Evolutionary conservation across 1,140 invertebrate genomes (phyloP).

Genomic region (Steinernema khuongi): DNA sequence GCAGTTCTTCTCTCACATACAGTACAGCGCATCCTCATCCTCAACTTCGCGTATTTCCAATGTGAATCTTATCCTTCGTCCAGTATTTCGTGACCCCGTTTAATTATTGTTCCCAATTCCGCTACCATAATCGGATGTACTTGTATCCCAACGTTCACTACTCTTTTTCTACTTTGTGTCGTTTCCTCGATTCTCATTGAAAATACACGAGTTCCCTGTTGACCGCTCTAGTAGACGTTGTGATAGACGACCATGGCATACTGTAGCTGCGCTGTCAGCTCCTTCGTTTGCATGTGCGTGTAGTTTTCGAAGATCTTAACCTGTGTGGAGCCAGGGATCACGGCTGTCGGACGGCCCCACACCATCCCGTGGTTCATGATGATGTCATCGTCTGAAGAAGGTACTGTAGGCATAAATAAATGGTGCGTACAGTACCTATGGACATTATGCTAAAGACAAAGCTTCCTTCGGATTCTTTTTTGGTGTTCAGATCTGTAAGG

Average conservation of each 20-base stretch:
- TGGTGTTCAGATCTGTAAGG: background rate
- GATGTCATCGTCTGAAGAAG: background rate
- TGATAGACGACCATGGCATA: conserved; percentile 33
- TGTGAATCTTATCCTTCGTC: background rate
- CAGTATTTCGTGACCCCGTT: background rate
- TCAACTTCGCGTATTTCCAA: background rate
- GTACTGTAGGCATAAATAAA: background rate
- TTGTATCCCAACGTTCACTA: background rate
- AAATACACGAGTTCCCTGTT: conserved; percentile 13
- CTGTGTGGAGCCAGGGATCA: background rate
- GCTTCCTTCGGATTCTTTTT: background rate
- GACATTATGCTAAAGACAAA: conserved; percentile 5
- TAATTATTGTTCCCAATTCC: conserved; percentile 2
- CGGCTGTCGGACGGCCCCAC: background rate
- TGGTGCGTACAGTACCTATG: background rate
- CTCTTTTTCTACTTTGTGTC: background rate
- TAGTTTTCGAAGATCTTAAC: conserved; percentile 25
- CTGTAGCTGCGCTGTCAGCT: conserved; percentile 36
- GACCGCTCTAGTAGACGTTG: background rate
- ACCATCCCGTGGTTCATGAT: background rate
- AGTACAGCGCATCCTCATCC: background rate
- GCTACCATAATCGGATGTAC: no score
- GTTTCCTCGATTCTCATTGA: conserved; percentile 7
- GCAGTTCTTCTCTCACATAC: no score
- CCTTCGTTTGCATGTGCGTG: conserved; percentile 44